Base-by-base conservation (phyloP, 2,113 vertebrate species). In the Antennarius striatus region DNA sequence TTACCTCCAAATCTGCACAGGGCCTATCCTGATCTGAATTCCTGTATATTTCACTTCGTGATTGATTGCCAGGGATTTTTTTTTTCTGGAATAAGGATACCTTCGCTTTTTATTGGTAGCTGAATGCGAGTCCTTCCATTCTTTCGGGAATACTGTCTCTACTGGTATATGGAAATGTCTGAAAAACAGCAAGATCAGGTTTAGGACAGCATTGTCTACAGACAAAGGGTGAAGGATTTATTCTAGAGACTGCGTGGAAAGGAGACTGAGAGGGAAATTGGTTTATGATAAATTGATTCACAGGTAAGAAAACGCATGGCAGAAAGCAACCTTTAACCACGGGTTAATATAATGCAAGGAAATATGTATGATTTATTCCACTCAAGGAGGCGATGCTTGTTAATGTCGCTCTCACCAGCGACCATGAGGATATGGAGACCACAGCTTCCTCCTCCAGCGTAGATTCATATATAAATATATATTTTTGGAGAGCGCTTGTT, bases 191-290 rank as follows among this genome's bases (percentile, higher is more conserved):
- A 96, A 96, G 96, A 97, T 95, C 94, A 95, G 95, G 96, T 95
- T 97, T 98, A 98, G 95, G 95, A 96, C 94, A 93, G 93, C 94
- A 92, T 92, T 93, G 95, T 95, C 94, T 94, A 83, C 95, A 98
- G 95, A 99, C 97, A 99, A 97, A 98, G 94, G 94, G 93, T 95
- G 95, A 96, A 96, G 95, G 95, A 96, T 95, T 93, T 94, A 91
- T 94, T 92, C 94, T 93, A 88, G 92, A 92, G 93, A 84, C 94
- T 92, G 92, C 93, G 93, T 92, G 93, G 83, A 84, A 92, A 94
- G 89, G 93, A 90, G 93, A 93, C 92, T 90, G 92, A 95, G 93
- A 88, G 95, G 86, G 85, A 88, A 80, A 28, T 91, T 88, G 90
- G 78, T 94, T 94, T 96, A 95, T 96, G 95, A 99, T 96, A 95